Conservation (phyloP, 1,140 invertebrate genomes). For the Andricus grossulariae region DNA sequence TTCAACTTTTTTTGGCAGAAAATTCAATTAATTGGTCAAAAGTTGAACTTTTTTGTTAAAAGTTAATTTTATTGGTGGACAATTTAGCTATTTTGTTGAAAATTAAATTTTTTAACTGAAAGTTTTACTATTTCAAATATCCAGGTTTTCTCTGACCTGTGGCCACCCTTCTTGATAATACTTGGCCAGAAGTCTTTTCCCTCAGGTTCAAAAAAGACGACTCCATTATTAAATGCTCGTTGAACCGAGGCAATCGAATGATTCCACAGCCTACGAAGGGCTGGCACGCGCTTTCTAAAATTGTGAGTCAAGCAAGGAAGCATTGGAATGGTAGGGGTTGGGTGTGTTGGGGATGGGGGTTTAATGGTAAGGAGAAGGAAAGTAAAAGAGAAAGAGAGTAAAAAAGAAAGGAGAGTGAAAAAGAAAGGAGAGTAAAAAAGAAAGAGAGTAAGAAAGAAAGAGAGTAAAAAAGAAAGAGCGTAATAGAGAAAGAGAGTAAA, state of each 20-base stretch:
- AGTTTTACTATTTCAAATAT: too few relatives aligned
- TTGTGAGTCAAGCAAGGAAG: constrained; percentile 42
- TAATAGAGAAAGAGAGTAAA: background rate
- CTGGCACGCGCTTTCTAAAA: constrained; percentile 52
- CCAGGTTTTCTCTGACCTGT: too few relatives aligned
- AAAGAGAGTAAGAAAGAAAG: background rate
- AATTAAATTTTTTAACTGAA: too few relatives aligned
- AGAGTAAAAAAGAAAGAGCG: constrained; percentile 2
- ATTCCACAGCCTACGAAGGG: constrained; percentile 45
- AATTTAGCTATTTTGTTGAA: too few relatives aligned
- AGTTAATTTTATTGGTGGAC: too few relatives aligned
- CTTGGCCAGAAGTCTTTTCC: background rate
- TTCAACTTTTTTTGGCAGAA: too few relatives aligned
- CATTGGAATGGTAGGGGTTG: constrained; percentile 9
- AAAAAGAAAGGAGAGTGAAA: background rate
- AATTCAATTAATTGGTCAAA: too few relatives aligned
- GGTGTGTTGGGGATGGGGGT: background rate
- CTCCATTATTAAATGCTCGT: constrained; percentile 48
- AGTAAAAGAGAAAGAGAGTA: background rate
- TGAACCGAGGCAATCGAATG: constrained; percentile 49
- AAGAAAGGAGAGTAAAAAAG: background rate
- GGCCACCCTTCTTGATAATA: background rate
- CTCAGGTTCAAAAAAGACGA: constrained; percentile 38
- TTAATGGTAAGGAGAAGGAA: background rate
- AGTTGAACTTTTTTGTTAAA: too few relatives aligned